phyloP scores from a whole-genome alignment of 1,140 invertebrate species.

The Venustaconcha ellipsiformis region DNA sequence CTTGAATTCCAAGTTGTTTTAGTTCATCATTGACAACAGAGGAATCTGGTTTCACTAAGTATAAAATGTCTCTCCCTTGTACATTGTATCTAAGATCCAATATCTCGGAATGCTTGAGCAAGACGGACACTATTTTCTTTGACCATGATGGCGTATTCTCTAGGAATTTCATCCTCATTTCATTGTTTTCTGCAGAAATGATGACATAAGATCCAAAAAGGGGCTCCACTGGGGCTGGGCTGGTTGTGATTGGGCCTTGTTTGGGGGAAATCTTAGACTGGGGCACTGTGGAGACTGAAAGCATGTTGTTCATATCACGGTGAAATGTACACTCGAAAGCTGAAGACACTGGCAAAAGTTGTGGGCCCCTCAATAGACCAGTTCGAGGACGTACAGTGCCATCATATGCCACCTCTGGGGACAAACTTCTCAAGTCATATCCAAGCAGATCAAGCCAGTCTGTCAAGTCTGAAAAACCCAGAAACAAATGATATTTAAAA shows the following conservation, averaged over 20 bases:
- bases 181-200: slow-evolving; percentile 82
- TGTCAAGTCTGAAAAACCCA: slow-evolving; percentile 79
- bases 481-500: neutral
- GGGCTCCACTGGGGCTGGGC: slow-evolving; percentile 67
- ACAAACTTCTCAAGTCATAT: slow-evolving; percentile 86
- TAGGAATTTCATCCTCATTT: slow-evolving; percentile 87
- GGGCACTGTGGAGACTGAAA: slow-evolving; percentile 61
- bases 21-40: slow-evolving; percentile 90
- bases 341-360: slow-evolving; percentile 72
- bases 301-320: slow-evolving; percentile 63
- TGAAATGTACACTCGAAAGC: slow-evolving; percentile 68
- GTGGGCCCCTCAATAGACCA: slow-evolving; percentile 77
- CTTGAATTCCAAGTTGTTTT: slow-evolving; percentile 76
- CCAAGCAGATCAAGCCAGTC: slow-evolving; percentile 87
- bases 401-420: slow-evolving; percentile 81
- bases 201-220: slow-evolving; percentile 93
- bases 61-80: slow-evolving; percentile 93
- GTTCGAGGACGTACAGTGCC: slow-evolving; percentile 74
- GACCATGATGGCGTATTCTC: slow-evolving; percentile 80
- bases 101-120: slow-evolving; percentile 91
- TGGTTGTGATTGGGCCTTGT: slow-evolving; percentile 40
- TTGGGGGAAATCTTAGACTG: slow-evolving; percentile 58
- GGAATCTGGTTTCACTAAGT: slow-evolving; percentile 93
- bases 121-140: slow-evolving; percentile 91
- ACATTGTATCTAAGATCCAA: slow-evolving; percentile 90